A percentile compares a stretch with the other conserved stretches of the same genome.
These are phyloP conservation scores for Gambusia affinis DNA, from an alignment of 2,113 vertebrate species.

Conservation along the genomic window DNA sequence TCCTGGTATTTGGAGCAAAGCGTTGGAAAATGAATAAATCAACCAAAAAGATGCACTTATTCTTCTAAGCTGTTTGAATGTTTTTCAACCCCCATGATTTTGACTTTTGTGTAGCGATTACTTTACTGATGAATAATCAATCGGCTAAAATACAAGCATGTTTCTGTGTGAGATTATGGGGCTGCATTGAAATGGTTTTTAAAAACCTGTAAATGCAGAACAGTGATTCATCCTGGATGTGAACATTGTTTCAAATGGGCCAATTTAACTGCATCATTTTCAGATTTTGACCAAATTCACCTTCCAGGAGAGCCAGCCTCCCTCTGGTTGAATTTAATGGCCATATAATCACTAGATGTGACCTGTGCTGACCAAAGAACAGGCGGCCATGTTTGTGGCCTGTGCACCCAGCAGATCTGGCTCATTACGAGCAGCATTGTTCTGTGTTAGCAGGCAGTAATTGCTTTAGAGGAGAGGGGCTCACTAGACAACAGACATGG, in stretches of 20 bases:
- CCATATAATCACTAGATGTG: constrained; percentile 18
- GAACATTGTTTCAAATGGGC: not conserved
- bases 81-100: not conserved
- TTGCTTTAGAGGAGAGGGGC: constrained; percentile 45
- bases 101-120: not conserved
- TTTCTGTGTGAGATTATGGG: not conserved
- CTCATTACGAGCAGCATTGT: constrained; percentile 50
- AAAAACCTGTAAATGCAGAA: not conserved
- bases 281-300: not conserved
- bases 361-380: constrained; percentile 29
- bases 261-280: not conserved
- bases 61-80: not conserved
- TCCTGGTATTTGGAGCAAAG: constrained; percentile 14
- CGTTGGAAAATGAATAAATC: not conserved
- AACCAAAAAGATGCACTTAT: not conserved
- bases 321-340: constrained; percentile 37
- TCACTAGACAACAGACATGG: constrained; percentile 46
- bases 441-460: constrained; percentile 58
- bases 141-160: no score
- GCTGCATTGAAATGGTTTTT: not conserved
- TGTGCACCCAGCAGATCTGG: constrained; percentile 25
- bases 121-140: no score
- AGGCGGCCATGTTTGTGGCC: constrained; percentile 28
- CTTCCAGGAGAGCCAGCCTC: not conserved
- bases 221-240: not conserved